Percentiles rank a stretch among this genome's conserved stretches.
Evolutionary conservation across 2,113 vertebrate genomes (phyloP).

Genomic region (Mola mola): DNA sequence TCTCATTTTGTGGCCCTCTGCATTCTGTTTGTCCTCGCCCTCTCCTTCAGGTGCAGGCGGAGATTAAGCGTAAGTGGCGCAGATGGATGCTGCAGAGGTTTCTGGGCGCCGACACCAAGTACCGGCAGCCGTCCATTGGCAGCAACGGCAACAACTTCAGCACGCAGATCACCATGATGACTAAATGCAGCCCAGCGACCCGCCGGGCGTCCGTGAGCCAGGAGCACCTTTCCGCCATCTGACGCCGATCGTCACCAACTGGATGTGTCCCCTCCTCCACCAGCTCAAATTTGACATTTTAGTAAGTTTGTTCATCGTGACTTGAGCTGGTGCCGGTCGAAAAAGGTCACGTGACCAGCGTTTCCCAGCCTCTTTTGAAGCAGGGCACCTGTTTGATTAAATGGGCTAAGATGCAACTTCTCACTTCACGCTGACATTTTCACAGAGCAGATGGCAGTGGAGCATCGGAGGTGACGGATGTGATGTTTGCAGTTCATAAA

Average conservation of each 20-base stretch:
- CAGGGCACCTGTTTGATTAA: background rate
- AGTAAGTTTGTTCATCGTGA: no score
- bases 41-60: constrained; percentile 88
- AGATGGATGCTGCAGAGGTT: constrained; percentile 92
- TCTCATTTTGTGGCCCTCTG: constrained; percentile 10
- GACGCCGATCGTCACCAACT: no score
- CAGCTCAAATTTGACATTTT: no score
- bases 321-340: no score
- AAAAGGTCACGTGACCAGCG: no score
- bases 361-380: background rate
- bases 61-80: constrained; percentile 95
- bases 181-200: constrained; percentile 88
- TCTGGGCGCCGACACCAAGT: constrained; percentile 86
- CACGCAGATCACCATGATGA: constrained; percentile 95
- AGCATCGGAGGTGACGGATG: no score
- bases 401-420: no score
- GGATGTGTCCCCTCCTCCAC: no score
- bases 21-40: constrained; percentile 43
- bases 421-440: no score
- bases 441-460: no score
- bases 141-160: constrained; percentile 94
- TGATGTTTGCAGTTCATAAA: no score
- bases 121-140: constrained; percentile 89
- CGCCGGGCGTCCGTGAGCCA: constrained; percentile 86
- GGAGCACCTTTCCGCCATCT: constrained; percentile 88